Evolutionary conservation across 1,140 invertebrate genomes (phyloP), one percentile per base, ranked within the genome.

Genomic region (Batillaria attramentaria): DNA sequence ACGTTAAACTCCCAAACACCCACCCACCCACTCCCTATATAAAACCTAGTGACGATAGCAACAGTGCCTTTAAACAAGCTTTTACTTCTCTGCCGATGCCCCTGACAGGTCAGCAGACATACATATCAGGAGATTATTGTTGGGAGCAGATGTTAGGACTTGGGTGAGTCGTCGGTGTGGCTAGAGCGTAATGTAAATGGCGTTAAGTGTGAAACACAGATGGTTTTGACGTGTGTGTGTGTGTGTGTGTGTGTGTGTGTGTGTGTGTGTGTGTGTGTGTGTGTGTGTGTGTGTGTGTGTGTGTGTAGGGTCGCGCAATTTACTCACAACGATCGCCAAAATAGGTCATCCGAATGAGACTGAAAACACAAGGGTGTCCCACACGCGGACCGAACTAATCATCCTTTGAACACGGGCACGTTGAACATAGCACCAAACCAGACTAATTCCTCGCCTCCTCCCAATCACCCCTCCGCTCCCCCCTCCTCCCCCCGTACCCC

Each of bases 211-310:
- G 24, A 24, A 50, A 50, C 46, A 24, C 24, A 10, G 46, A 13
- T 10, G 24, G 46, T 50, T 13, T 50, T 10, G 10, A 50, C 46
- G 46, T 50, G 46, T 50, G 46, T 50, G 46, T 50, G 46, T 50
- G 46, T 50, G 46, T 13, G 46, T 50, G 46, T 50, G 46, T 24
- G 24, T 50, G 46, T 24, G 46, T 50, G 46, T 50, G 46, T 50
- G 46, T 50, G 46, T 50, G 24, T 50, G 46, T 50, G 46, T 50
- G 46, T 50, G 46, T 50, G 46, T 50, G 24, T 50, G 46, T 50
- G 46, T 50, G 46, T 50, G 46, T 50, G 46, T 50, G 46, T 50
- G 46, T 50, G 46, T 50, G 46, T 50, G 46, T 50, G 46, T 50
- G 46, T 50, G 46, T 50, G 46, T 50, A 24, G 10, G 46, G 10